phyloP scores from a whole-genome alignment of 23 tunicate species.

The Trididemnum nubilum region DNA sequence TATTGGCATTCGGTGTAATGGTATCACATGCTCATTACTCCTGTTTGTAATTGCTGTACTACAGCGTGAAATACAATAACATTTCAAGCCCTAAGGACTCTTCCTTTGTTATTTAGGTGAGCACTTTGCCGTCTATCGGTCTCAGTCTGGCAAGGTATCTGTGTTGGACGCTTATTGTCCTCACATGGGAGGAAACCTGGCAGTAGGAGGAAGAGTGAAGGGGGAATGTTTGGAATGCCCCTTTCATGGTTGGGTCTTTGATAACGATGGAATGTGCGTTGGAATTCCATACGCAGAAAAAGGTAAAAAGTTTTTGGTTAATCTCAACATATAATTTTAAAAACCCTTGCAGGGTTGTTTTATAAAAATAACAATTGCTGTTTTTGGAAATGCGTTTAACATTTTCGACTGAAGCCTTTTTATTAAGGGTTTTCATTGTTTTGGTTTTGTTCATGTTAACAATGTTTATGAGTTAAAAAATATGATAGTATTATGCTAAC shows the following conservation, averaged over 20 bases:
- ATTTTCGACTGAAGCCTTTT: background rate
- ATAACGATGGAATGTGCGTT: conserved; percentile 54
- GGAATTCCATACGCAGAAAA: conserved; percentile 54
- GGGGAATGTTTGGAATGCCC: conserved; percentile 73
- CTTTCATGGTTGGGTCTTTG: conserved; percentile 71
- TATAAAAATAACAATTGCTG: no score
- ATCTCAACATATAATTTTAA: no score
- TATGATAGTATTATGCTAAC: no score
- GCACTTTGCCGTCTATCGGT: conserved; percentile 62
- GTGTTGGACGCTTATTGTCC: conserved; percentile 76
- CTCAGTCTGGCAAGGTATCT: conserved; percentile 43
- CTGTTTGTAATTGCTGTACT: no score
- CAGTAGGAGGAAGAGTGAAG: conserved; percentile 60
- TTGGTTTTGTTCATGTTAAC: background rate
- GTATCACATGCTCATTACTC: no score
- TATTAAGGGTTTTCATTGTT: background rate
- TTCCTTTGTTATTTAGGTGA: no score
- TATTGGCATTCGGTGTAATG: no score
- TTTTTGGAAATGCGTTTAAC: no score
- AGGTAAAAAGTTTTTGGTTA: conserved; percentile 21
- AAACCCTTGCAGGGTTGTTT: no score
- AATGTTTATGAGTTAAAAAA: no score
- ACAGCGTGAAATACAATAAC: no score
- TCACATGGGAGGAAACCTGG: conserved; percentile 79
- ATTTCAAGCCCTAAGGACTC: no score